Evolutionary conservation across 35 echinoderm and acorn worm species (phyloP), one percentile per base, ranked within the genome.

Genomic region (Apostichopus californicus): DNA sequence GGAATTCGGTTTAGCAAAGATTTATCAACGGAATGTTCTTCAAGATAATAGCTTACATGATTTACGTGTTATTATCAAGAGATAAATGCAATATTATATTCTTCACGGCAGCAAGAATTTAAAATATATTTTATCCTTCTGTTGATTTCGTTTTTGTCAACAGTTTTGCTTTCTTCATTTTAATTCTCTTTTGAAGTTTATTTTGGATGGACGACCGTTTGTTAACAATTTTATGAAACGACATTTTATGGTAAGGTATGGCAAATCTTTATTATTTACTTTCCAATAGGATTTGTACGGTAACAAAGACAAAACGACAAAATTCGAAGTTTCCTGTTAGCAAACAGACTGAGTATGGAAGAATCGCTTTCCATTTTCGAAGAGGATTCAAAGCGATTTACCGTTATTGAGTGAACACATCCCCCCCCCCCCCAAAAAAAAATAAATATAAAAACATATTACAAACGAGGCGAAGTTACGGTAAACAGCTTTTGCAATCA

Each of bases 81-180:
- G 57, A 55, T 59, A 85, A 59, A 59, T 22, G 54, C 23, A 85
- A 56, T 61, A 58, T 85, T 6, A 85, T 85, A 60, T 56, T 59
- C 57, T 85, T 85, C 81, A 59, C 55, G 9, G 81, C 81, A 25
- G 23, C 10, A 8, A 85, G 54, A 85, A 85, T 85, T 85, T 85
- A 85, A 58, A 18, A 5, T 20, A 18, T 61, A 12, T 75, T 75
- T 75, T 75, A 75, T n/a, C 17, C n/a, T 20, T 18, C 21, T n/a
- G 71, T 4, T 22, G 15, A 18, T 75, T 68, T 68, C 64, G 64
- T 68, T 18, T 11, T 68, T 68, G 11, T 10, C 18, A 0, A 61
- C 58, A 61, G 18, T 18, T 73, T n/a, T 73, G 9, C n/a, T 73
- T 73, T 73, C 18, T 75, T 75, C 6, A 75, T 75, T 18, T 75